Conservation (phyloP, 2,113 vertebrate species). For the Cyphomyrus discorhynchus region DNA sequence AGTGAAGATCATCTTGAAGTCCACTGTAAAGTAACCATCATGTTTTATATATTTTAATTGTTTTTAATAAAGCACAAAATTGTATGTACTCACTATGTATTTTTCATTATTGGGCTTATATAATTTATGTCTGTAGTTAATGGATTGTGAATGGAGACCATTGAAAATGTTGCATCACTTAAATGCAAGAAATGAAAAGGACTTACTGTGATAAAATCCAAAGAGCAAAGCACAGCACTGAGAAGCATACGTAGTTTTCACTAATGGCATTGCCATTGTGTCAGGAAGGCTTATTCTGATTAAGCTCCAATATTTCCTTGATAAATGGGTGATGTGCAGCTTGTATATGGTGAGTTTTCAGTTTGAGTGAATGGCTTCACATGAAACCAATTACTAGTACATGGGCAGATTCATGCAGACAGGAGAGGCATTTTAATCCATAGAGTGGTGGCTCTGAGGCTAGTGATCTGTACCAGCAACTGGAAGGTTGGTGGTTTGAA, state of each 20-base stretch:
- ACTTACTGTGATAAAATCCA: not conserved
- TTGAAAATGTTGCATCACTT: not conserved
- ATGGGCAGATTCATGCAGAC: not conserved
- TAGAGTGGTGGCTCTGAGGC: no score
- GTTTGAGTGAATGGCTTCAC: not conserved
- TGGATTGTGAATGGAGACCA: not conserved
- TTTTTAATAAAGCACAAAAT: slow-evolving; percentile 24
- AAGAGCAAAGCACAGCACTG: not conserved
- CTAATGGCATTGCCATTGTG: not conserved
- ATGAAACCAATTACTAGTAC: not conserved
- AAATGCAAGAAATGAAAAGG: not conserved
- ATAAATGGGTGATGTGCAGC: not conserved
- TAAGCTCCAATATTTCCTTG: not conserved
- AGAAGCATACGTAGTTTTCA: not conserved
- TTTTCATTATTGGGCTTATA: not conserved
- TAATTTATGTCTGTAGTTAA: not conserved
- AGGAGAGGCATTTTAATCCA: not conserved
- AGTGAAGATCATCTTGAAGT: slow-evolving; percentile 66
- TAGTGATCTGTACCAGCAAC: no score
- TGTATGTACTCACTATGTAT: not conserved
- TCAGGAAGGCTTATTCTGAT: not conserved
- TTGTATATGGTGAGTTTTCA: not conserved
- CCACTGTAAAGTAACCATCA: slow-evolving; percentile 17
- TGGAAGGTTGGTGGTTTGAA: no score
- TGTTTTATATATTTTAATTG: slow-evolving; percentile 19